A percentile compares a stretch with the other conserved stretches of the same genome.
These are phyloP conservation scores for Meloidogyne exigua DNA, from an alignment of 1,140 invertebrate species.

Conservation along the genomic window DNA sequence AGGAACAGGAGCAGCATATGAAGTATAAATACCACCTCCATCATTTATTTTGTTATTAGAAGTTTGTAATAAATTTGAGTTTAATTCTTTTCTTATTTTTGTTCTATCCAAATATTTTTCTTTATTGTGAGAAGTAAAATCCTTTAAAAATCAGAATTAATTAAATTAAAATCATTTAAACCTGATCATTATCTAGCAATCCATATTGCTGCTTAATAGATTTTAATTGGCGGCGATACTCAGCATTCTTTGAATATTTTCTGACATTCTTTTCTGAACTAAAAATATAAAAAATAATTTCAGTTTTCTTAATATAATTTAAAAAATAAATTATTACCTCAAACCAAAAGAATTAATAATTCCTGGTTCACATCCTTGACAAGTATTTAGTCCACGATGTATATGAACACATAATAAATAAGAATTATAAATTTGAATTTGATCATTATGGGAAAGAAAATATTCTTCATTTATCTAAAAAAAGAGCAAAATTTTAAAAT, in stretches of 20 bases:
- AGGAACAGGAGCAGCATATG: constrained; percentile 40
- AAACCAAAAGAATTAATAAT: constrained; percentile 4
- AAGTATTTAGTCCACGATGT: constrained; percentile 24
- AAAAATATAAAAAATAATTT: not conserved
- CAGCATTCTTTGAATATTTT: not conserved
- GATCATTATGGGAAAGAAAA: constrained; percentile 7
- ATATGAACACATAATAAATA: not conserved
- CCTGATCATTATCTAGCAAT: constrained; percentile 7
- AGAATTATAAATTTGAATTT: not conserved
- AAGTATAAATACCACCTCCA: constrained; percentile 51
- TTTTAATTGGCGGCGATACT: constrained; percentile 8
- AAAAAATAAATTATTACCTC: not conserved
- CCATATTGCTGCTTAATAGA: constrained; percentile 24
- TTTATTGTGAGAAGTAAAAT: constrained; percentile 15
- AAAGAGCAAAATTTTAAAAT: not conserved
- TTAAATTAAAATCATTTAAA: not conserved
- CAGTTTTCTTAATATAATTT: not conserved
- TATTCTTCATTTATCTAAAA: constrained; percentile 1
- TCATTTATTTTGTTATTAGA: constrained; percentile 5
- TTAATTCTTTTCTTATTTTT: not conserved
- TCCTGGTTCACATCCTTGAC: constrained; percentile 26
- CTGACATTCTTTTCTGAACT: not conserved
- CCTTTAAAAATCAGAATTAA: not conserved
- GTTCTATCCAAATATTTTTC: constrained; percentile 34
- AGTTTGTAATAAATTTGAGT: not conserved